Conservation (phyloP, 2,888 invertebrate genomes). For the Netelia virgata region DNA sequence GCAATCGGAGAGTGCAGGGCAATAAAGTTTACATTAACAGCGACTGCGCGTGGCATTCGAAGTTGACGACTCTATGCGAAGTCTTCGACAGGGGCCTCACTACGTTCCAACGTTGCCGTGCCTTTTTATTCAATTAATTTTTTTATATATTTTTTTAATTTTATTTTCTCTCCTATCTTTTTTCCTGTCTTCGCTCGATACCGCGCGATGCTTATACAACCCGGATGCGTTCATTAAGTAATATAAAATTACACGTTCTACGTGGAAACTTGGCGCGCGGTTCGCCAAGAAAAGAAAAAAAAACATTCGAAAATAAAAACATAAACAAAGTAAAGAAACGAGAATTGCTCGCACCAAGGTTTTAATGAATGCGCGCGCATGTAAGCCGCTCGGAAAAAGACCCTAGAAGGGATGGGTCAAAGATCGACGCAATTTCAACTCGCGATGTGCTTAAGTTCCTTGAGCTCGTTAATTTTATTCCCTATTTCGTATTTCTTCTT, state of each 20-base stretch:
- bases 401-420: conserved; percentile 36
- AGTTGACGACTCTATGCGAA: conserved; percentile 66
- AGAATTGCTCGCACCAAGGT: conserved; percentile 6
- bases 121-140: background rate
- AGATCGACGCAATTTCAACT: conserved; percentile 39
- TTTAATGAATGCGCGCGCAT: background rate
- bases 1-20: conserved; percentile 57
- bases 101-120: conserved; percentile 30
- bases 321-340: conserved; percentile 8
- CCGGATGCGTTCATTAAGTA: conserved; percentile 61
- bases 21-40: conserved; percentile 67
- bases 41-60: conserved; percentile 53
- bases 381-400: conserved; percentile 7
- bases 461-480: conserved; percentile 18
- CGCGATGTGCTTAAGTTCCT: conserved; percentile 12
- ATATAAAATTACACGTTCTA: conserved; percentile 56
- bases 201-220: conserved; percentile 46
- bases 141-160: too few species aligned
- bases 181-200: background rate
- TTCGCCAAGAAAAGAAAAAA: too few species aligned
- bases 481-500: background rate
- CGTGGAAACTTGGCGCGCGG: conserved; percentile 3
- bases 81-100: conserved; percentile 44
- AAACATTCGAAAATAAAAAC: too few species aligned
- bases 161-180: conserved; percentile 12